Conservation (phyloP, 2,888 invertebrate genomes). For the Drosophila maculinotata region DNA sequence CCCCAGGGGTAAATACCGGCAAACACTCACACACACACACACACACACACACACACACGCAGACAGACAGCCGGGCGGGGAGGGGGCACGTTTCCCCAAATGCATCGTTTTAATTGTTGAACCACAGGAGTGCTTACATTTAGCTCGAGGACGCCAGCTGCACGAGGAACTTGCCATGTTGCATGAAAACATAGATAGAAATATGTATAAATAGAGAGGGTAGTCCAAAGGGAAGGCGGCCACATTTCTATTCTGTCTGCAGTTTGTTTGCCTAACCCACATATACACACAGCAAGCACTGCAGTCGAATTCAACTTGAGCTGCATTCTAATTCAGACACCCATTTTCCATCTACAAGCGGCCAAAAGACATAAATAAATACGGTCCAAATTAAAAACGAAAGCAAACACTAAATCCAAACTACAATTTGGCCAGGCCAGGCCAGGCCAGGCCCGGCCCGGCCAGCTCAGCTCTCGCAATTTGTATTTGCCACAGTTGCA, state of each 20-base stretch:
- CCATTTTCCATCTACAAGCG: slow-evolving; percentile 49
- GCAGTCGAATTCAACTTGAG: slow-evolving; percentile 63
- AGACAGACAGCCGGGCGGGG: slow-evolving; percentile 4
- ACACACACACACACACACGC: slow-evolving; percentile 4
- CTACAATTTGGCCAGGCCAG: slow-evolving; percentile 1
- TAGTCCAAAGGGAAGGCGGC: slow-evolving; percentile 19
- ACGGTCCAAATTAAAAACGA: slow-evolving; percentile 60
- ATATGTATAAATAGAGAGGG: background rate
- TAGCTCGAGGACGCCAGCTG: slow-evolving; percentile 43
- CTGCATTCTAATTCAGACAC: slow-evolving; percentile 79
- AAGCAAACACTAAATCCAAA: slow-evolving; percentile 49
- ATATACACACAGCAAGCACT: slow-evolving; percentile 36
- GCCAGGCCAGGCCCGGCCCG: background rate
- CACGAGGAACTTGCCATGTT: slow-evolving; percentile 26
- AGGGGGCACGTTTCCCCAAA: slow-evolving; percentile 38
- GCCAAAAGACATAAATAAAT: slow-evolving; percentile 74
- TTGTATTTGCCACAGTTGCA: slow-evolving; percentile 19
- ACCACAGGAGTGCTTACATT: slow-evolving; percentile 74
- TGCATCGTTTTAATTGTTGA: slow-evolving; percentile 71
- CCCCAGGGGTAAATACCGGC: slow-evolving; percentile 63
- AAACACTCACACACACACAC: slow-evolving; percentile 29
- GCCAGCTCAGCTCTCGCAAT: background rate
- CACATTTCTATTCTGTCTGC: slow-evolving; percentile 45
- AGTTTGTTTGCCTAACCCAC: slow-evolving; percentile 61
- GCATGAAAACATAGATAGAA: slow-evolving; percentile 3